Percentiles rank a stretch among this genome's conserved stretches.
Evolutionary conservation across 2,888 invertebrate genomes (phyloP).

Genomic region (Drosophila siamana): DNA sequence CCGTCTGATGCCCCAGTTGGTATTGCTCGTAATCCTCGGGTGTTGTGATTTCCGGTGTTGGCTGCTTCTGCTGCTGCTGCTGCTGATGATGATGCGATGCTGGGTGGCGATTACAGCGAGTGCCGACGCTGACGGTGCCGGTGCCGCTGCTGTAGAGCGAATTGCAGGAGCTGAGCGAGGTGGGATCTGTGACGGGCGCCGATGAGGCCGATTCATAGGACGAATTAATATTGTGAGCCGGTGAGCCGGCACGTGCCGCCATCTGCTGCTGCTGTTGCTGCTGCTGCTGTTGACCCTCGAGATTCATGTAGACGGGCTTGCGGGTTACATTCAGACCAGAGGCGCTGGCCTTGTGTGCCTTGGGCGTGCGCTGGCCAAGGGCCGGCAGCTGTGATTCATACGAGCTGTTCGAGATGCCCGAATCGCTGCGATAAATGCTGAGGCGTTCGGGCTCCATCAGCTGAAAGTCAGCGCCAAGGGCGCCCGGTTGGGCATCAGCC

Average conservation of each 20-base stretch:
- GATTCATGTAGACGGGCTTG: conserved; percentile 76
- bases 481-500: conserved; percentile 52
- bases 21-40: conserved; percentile 79
- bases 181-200: conserved; percentile 72
- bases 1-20: conserved; percentile 74
- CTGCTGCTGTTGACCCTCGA: conserved; percentile 68
- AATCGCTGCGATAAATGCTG: conserved; percentile 85
- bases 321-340: conserved; percentile 46
- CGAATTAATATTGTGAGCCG: conserved; percentile 76
- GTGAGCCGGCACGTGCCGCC: conserved; percentile 62
- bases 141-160: conserved; percentile 76
- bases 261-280: conserved; percentile 41
- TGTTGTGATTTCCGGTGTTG: conserved; percentile 71
- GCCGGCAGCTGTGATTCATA: conserved; percentile 85
- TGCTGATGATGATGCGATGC: conserved; percentile 56
- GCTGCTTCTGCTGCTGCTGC: conserved; percentile 58
- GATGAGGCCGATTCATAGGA: conserved; percentile 82
- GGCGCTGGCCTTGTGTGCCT: conserved; percentile 55
- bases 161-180: conserved; percentile 78
- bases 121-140: conserved; percentile 55
- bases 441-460: conserved; percentile 84
- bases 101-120: conserved; percentile 73
- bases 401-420: conserved; percentile 86
- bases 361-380: conserved; percentile 63
- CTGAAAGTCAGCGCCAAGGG: conserved; percentile 71